Evolutionary conservation across 1,140 invertebrate genomes (phyloP).

Genomic region (Bombus waltoni): DNA sequence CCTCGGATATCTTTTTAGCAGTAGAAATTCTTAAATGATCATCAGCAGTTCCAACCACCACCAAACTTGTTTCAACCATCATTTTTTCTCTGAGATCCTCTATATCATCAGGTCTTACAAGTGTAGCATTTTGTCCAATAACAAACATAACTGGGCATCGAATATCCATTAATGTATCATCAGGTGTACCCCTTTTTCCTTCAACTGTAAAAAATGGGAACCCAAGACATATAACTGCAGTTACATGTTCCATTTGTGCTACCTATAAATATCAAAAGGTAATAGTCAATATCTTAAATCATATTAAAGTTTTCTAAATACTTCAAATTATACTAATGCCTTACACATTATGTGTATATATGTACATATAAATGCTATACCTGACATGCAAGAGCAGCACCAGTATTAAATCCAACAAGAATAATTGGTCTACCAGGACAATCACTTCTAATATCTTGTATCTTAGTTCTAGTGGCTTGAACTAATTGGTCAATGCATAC

Average conservation of each 20-base stretch:
- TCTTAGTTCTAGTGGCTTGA: constrained; percentile 86
- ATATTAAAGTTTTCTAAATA: too few relatives aligned
- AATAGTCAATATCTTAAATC: not conserved
- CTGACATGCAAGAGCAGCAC: constrained; percentile 88
- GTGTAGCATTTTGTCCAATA: constrained; percentile 89
- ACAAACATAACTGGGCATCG: constrained; percentile 91
- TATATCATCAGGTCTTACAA: constrained; percentile 87
- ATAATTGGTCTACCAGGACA: constrained; percentile 89
- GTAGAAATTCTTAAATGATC: constrained; percentile 89
- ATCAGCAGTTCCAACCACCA: constrained; percentile 93
- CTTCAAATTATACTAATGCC: not conserved
- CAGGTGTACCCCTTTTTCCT: constrained; percentile 89
- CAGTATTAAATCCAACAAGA: constrained; percentile 90
- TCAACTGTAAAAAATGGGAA: constrained; percentile 90
- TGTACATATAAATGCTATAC: constrained; percentile 64
- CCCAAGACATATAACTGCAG: constrained; percentile 90
- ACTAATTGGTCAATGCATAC: constrained; percentile 88
- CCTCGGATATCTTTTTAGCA: constrained; percentile 87
- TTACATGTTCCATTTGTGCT: constrained; percentile 86
- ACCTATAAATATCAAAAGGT: constrained; percentile 75
- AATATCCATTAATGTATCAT: constrained; percentile 90
- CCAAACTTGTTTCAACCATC: constrained; percentile 89
- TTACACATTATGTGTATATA: not conserved
- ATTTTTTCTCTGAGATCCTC: constrained; percentile 90
- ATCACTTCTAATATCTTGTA: constrained; percentile 87